phyloP scores from a whole-genome alignment of 2,888 invertebrate species.

The Oscheius sp. region DNA sequence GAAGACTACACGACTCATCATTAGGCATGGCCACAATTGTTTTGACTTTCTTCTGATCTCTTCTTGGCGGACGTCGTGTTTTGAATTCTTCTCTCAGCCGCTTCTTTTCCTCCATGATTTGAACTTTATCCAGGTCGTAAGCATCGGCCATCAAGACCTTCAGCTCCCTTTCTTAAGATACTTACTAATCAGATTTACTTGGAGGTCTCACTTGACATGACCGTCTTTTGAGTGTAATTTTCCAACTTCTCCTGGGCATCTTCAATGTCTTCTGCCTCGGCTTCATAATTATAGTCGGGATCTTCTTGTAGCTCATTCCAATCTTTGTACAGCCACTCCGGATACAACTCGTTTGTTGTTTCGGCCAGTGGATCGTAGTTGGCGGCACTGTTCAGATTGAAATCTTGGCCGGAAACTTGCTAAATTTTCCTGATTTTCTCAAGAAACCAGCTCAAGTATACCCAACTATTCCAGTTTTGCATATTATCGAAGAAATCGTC shows the following conservation, averaged over 20 bases:
- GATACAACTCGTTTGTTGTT: background rate
- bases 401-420: background rate
- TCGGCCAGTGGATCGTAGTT: background rate
- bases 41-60: constrained; percentile 13
- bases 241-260: constrained; percentile 17
- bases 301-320: constrained; percentile 11
- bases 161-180: constrained; percentile 6
- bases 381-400: constrained; percentile 16
- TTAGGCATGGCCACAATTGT: background rate
- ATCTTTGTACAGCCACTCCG: background rate
- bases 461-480: background rate
- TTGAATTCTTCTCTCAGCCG: constrained; percentile 6
- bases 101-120: constrained; percentile 1
- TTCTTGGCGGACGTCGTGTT: constrained; percentile 4
- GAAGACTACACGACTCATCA: constrained; percentile 14
- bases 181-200: no score
- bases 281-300: constrained; percentile 15
- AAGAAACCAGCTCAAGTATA: no score
- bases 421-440: no score
- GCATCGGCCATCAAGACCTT: background rate
- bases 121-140: constrained; percentile 1
- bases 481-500: background rate
- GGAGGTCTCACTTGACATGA: background rate
- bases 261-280: constrained; percentile 7
- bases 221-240: constrained; percentile 1